Percentiles rank a stretch among this genome's conserved stretches.
phyloP scores from a whole-genome alignment of 2,113 vertebrate genomes.

The Antennarius striatus region DNA sequence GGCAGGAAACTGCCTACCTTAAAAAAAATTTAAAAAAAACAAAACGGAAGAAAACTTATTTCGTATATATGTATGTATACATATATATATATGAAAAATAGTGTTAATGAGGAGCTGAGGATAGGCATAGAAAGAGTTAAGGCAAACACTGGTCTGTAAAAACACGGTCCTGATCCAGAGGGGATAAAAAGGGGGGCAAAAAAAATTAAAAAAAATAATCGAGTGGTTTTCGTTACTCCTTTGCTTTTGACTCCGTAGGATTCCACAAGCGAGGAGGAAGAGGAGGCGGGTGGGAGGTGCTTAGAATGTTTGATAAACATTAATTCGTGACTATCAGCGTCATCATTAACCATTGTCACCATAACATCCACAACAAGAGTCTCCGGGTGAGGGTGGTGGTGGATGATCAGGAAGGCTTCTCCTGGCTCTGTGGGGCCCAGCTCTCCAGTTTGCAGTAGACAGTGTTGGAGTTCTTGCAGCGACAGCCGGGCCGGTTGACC shows the following conservation, averaged over 20 bases:
- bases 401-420: slow-evolving; percentile 89
- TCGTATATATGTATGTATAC: slow-evolving; percentile 40
- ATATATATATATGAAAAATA: slow-evolving; percentile 52
- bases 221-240: slow-evolving; percentile 77
- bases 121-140: slow-evolving; percentile 79
- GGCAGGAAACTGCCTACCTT: slow-evolving; percentile 60
- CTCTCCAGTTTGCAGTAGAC: slow-evolving; percentile 98
- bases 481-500: slow-evolving; percentile 89
- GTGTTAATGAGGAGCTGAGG: slow-evolving; percentile 82
- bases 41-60: slow-evolving; percentile 61
- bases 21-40: not conserved
- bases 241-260: slow-evolving; percentile 66
- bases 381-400: slow-evolving; percentile 18
- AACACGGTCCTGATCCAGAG: slow-evolving; percentile 74
- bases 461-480: slow-evolving; percentile 98
- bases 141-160: slow-evolving; percentile 77
- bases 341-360: slow-evolving; percentile 55
- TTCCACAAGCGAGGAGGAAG: slow-evolving; percentile 46
- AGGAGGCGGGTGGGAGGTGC: slow-evolving; percentile 62
- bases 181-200: slow-evolving; percentile 40
- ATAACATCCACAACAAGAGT: slow-evolving; percentile 66
- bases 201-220: slow-evolving; percentile 35
- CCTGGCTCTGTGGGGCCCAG: slow-evolving; percentile 84
- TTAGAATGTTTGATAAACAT: slow-evolving; percentile 74
- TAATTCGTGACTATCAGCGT: slow-evolving; percentile 70